A percentile compares a stretch with the other conserved stretches of the same genome.
Evolutionary conservation across 2,797 vertebrate genomes (phyloP).

Genomic region (Tapera naevia): DNA sequence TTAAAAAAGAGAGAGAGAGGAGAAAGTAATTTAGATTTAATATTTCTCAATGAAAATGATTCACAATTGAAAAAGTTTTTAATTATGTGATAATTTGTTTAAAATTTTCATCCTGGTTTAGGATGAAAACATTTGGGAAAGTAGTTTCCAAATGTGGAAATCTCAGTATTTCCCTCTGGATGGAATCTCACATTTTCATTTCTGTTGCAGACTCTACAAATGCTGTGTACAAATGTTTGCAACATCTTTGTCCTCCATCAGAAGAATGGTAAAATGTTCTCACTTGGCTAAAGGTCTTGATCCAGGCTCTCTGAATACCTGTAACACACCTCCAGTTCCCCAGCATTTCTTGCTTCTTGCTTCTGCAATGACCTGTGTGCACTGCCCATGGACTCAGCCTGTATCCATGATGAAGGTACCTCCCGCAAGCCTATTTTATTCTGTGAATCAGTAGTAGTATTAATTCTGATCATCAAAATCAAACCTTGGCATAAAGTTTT

Average conservation of each 20-base stretch:
- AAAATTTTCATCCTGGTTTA: neutral
- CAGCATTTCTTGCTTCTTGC: neutral
- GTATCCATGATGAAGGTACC: neutral
- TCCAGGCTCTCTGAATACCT: neutral
- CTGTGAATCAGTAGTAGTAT: neutral
- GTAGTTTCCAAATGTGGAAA: neutral
- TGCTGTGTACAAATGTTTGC: neutral
- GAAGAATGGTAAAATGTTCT: neutral
- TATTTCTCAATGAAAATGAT: neutral
- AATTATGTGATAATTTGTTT: neutral
- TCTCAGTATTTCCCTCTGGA: neutral
- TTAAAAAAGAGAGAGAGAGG: neutral
- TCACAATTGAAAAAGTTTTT: neutral
- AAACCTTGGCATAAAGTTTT: neutral
- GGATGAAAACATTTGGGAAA: neutral
- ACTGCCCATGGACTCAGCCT: neutral
- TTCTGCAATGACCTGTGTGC: neutral
- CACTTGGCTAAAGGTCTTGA: neutral
- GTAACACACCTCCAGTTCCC: neutral
- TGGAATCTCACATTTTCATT: rapidly evolving
- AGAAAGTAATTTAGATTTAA: neutral
- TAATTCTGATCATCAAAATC: neutral
- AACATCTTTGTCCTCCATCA: neutral
- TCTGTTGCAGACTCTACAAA: neutral
- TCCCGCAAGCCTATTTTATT: neutral